Percentiles rank a stretch among this genome's conserved stretches.
Evolutionary conservation across 2,797 vertebrate genomes (phyloP).

Genomic region (Pangasius djambal): DNA sequence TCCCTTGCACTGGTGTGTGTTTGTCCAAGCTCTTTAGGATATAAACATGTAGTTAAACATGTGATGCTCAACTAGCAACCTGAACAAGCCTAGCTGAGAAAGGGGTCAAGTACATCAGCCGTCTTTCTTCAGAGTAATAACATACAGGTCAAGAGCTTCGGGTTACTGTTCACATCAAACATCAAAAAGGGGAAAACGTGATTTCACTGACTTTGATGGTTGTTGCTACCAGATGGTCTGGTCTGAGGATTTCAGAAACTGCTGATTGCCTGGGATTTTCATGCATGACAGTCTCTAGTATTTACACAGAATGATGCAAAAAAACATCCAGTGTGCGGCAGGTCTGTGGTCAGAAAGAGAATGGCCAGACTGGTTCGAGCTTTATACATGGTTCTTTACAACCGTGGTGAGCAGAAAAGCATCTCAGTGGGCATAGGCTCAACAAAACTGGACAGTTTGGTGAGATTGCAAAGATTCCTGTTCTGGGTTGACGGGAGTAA

Average conservation of each 20-base stretch:
- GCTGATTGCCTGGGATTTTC: background rate
- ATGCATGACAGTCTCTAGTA: background rate
- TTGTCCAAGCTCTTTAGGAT: background rate
- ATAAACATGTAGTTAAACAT: background rate
- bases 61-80: background rate
- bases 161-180: background rate
- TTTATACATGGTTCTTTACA: background rate
- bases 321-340: no score
- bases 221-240: constrained; percentile 1
- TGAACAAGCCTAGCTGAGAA: background rate
- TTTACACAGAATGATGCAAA: background rate
- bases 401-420: background rate
- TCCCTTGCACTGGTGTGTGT: background rate
- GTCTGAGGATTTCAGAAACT: background rate
- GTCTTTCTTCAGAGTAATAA: background rate
- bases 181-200: background rate
- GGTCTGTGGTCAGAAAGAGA: background rate
- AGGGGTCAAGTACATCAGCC: background rate
- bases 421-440: background rate
- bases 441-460: background rate
- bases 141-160: background rate
- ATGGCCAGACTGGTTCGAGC: background rate
- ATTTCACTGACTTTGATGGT: background rate
- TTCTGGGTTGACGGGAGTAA: background rate
- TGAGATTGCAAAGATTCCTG: background rate